These are phyloP conservation scores for Trilocha varians DNA, from an alignment of 2,888 invertebrate species.

Conservation along the genomic window DNA sequence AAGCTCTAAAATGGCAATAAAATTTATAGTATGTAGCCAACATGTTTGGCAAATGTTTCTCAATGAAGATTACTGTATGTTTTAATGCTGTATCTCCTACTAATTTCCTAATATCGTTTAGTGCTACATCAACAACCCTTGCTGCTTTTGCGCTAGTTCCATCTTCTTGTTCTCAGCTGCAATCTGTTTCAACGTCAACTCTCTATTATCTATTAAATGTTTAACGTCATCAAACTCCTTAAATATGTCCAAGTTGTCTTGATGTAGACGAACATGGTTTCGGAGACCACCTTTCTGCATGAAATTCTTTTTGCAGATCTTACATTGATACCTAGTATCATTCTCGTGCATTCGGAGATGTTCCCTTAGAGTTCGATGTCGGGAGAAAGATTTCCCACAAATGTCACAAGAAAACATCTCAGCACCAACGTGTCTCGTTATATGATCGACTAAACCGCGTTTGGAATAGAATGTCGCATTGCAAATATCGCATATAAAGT, in stretches of 20 bases:
- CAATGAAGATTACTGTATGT: too few species aligned
- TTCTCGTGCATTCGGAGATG: constrained; percentile 54
- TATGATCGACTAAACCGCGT: constrained; percentile 51
- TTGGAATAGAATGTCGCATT: constrained; percentile 62
- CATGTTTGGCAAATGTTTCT: too few species aligned
- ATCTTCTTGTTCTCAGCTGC: constrained; percentile 55
- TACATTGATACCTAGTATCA: constrained; percentile 51
- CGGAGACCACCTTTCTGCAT: constrained; percentile 61
- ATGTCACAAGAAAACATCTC: constrained; percentile 47
- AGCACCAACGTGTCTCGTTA: constrained; percentile 44
- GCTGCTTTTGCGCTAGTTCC: constrained; percentile 33
- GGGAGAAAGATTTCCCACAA: constrained; percentile 48
- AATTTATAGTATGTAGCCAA: too few species aligned
- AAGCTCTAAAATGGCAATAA: too few species aligned
- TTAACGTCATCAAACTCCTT: constrained; percentile 67
- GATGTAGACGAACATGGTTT: constrained; percentile 53
- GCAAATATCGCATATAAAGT: constrained; percentile 54
- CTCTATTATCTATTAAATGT: constrained; percentile 59
- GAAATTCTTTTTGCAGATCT: constrained; percentile 56
- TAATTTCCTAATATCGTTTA: background rate
- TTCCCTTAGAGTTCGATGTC: constrained; percentile 46
- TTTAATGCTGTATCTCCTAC: too few species aligned
- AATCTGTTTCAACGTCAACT: constrained; percentile 58
- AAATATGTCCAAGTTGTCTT: constrained; percentile 61
- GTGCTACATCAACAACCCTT: constrained; percentile 24